phyloP scores from a whole-genome alignment of 1,140 invertebrate species.

The Wiebesia pumilae region DNA sequence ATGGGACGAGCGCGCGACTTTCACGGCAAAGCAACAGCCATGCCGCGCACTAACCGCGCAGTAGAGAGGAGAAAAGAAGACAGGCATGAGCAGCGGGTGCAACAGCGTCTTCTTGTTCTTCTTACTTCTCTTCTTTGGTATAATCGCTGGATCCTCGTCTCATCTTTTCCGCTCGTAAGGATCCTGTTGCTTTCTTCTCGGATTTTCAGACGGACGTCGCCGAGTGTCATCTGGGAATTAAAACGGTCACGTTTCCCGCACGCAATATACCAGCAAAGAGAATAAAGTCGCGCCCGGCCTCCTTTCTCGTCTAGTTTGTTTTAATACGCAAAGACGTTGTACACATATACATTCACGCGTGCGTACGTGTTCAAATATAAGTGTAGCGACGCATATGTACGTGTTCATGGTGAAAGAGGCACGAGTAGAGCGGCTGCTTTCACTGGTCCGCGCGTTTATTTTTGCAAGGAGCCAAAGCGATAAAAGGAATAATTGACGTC shows the following conservation, averaged over 20 bases:
- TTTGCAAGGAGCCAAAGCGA: neutral
- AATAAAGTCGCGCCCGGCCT: neutral
- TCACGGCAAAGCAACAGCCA: constrained; percentile 41
- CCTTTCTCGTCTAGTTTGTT: constrained; percentile 28
- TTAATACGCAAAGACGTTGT: neutral
- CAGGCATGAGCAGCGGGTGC: neutral
- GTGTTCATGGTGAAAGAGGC: neutral
- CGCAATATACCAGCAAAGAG: neutral
- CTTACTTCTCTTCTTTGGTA: neutral
- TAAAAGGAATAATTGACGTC: no score
- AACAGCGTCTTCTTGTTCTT: constrained; percentile 5
- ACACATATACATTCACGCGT: neutral
- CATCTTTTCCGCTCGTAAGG: neutral
- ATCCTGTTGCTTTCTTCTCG: neutral
- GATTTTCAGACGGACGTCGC: no score
- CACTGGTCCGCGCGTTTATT: neutral
- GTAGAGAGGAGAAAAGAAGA: neutral
- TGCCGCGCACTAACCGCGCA: constrained; percentile 5
- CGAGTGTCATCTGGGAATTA: neutral
- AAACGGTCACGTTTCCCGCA: constrained; percentile 37
- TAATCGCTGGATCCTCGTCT: neutral
- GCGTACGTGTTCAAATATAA: no score
- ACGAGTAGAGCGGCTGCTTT: neutral
- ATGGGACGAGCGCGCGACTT: constrained; percentile 41
- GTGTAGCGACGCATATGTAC: neutral